Evolutionary conservation across 2,888 invertebrate genomes (phyloP), one percentile per base, ranked within the genome.

Genomic region (Phytoseiulus persimilis): DNA sequence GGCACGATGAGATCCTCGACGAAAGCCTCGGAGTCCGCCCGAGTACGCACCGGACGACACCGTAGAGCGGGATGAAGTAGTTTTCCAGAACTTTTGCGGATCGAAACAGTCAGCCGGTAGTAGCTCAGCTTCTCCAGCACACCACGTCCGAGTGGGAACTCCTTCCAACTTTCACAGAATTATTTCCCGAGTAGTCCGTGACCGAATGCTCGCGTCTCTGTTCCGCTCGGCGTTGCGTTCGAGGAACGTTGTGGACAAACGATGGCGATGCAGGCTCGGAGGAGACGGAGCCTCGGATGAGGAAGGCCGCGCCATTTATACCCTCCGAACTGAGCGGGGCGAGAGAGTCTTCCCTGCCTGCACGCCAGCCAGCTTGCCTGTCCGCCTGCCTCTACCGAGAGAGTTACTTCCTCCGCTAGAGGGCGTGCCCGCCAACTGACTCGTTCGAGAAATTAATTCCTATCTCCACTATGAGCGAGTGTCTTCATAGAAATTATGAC

Each of bases 221-320:
- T 65, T 28, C 28, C 65, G 65, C 65, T 65, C 65, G 65, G 65
- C 65, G 65, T 39, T 6, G 5, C 39, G 39, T 39, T 39, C 39
- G 39, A 9, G 5, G 39, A 39, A 39, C 39, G 39, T 9, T 39
- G 39, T 65, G 65, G 65, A 65, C 65, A 65, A 65, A 65, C 65
- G 65, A 65, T 65, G 65, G 23, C 65, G 65, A 65, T 65, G 65
- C 65, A 65, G 2, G 65, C 65, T 65, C 65, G 65, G 65, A 65
- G 65, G 65, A 65, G 65, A 65, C 65, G 65, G 65, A 65, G 65
- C 65, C 65, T 65, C 65, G 65, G 65, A 65, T 65, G 65, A 65
- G 65, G 65, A 65, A 65, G 65, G 65, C 5, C 65, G 65, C 65
- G 65, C 65, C 65, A 65, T 65, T 65, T 65, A 65, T 65, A 65